A percentile compares a stretch with the other conserved stretches of the same genome.
These are phyloP conservation scores for Muscina levida DNA, from an alignment of 2,888 invertebrate species.

Conservation along the genomic window DNA sequence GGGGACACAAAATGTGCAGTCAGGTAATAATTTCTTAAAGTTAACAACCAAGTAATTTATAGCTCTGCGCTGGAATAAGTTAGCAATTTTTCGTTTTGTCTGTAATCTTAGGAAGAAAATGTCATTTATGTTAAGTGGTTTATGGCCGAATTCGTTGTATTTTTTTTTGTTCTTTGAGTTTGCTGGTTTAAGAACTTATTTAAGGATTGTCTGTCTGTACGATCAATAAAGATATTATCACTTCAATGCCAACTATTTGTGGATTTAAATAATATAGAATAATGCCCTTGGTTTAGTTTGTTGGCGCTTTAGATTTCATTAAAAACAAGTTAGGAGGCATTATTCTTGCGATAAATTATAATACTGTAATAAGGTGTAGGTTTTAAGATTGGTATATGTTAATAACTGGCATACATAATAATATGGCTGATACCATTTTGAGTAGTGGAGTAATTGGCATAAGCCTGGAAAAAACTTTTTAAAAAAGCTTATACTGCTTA, in stretches of 20 bases:
- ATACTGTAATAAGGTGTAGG: too few species aligned
- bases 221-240: slow-evolving; percentile 60
- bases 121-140: slow-evolving; percentile 58
- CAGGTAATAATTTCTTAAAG: slow-evolving; percentile 64
- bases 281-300: background rate
- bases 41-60: slow-evolving; percentile 63
- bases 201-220: slow-evolving; percentile 40
- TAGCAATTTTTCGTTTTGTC: background rate
- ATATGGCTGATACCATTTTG: too few species aligned
- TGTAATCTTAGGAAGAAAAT: slow-evolving; percentile 44
- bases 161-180: too few species aligned
- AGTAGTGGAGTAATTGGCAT: too few species aligned
- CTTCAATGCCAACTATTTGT: slow-evolving; percentile 44
- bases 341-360: too few species aligned
- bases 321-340: too few species aligned
- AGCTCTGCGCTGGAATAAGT: slow-evolving; percentile 54
- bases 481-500: too few species aligned
- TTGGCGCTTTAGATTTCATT: too few species aligned
- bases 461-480: too few species aligned
- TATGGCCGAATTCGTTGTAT: slow-evolving; percentile 47
- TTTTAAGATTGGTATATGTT: too few species aligned
- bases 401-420: too few species aligned
- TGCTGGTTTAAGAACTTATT: too few species aligned
- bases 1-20: slow-evolving; percentile 55
- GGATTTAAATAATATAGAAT: background rate